These are phyloP conservation scores for Pseudeuparius sepicola DNA, from an alignment of 2,888 invertebrate genomes.

Conservation along the genomic window DNA sequence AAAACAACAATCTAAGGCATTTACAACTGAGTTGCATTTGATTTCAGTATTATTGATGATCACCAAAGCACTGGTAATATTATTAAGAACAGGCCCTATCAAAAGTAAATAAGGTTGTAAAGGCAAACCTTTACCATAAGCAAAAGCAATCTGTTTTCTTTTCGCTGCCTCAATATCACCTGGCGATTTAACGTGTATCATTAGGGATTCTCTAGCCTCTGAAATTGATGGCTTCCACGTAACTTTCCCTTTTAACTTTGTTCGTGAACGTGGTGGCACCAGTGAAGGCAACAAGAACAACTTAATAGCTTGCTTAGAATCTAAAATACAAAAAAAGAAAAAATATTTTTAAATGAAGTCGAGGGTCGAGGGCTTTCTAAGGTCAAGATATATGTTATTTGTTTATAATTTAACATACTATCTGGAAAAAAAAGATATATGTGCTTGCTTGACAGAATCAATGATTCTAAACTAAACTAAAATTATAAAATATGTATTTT, in stretches of 20 bases:
- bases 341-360: slow-evolving; percentile 1
- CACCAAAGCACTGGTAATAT: slow-evolving; percentile 12
- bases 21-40: slow-evolving; percentile 10
- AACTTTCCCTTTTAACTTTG: slow-evolving; percentile 7
- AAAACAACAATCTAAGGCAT: slow-evolving; percentile 15
- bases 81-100: slow-evolving; percentile 15
- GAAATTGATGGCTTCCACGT: slow-evolving; percentile 17
- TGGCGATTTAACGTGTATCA: slow-evolving; percentile 13
- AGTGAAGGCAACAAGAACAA: slow-evolving; percentile 12
- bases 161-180: slow-evolving; percentile 14
- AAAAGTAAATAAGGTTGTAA: slow-evolving; percentile 16
- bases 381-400: too few species aligned
- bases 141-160: slow-evolving; percentile 10
- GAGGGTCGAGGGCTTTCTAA: too few species aligned
- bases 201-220: slow-evolving; percentile 15
- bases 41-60: slow-evolving; percentile 10
- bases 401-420: too few species aligned
- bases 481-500: too few species aligned
- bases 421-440: too few species aligned
- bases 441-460: too few species aligned
- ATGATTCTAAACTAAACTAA: too few species aligned
- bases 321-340: too few species aligned
- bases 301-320: slow-evolving; percentile 9
- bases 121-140: slow-evolving; percentile 14
- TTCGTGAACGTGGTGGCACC: slow-evolving; percentile 15